Evolutionary conservation across 2,888 invertebrate genomes (phyloP).

Genomic region (Autographa pulchrina): DNA sequence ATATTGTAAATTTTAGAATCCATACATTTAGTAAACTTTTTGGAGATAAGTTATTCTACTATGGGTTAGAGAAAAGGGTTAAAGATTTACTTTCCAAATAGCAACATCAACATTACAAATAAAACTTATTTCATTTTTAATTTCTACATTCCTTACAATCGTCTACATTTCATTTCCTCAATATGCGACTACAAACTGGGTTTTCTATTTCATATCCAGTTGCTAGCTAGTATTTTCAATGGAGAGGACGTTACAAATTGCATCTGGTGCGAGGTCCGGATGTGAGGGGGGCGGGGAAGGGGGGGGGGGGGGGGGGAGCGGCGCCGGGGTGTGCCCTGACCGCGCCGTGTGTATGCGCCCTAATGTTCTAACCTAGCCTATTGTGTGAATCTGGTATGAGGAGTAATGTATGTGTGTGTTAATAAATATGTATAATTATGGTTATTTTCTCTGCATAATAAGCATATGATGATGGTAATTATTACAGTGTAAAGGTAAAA

Average conservation of each 20-base stretch:
- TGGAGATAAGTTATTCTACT: too few relatives aligned
- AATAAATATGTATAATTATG: not conserved
- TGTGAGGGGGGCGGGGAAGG: slow-evolving; percentile 50
- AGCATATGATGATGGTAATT: too few relatives aligned
- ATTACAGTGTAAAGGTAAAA: too few relatives aligned
- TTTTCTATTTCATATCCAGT: slow-evolving; percentile 51
- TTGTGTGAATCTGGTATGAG: slow-evolving; percentile 16
- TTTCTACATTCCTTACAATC: slow-evolving; percentile 13
- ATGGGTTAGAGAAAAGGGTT: too few relatives aligned
- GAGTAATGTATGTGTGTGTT: not conserved
- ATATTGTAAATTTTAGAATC: too few relatives aligned
- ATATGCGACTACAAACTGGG: slow-evolving; percentile 29
- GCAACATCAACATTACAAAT: not conserved
- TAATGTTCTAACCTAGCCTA: slow-evolving; percentile 45
- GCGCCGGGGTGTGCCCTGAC: slow-evolving; percentile 59
- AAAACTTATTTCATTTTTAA: slow-evolving; percentile 16
- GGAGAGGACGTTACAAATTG: slow-evolving; percentile 62
- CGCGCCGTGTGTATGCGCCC: slow-evolving; percentile 53
- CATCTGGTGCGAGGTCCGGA: slow-evolving; percentile 66
- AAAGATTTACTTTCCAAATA: not conserved
- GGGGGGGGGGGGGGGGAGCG: slow-evolving; percentile 62
- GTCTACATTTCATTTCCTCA: slow-evolving; percentile 43
- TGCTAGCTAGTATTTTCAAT: slow-evolving; percentile 43
- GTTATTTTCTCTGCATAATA: too few relatives aligned
- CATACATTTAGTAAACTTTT: too few relatives aligned